Percentiles rank a stretch among this genome's conserved stretches.
phyloP scores from a whole-genome alignment of 1,140 invertebrate species.

The Drosophila sulfurigaster region DNA sequence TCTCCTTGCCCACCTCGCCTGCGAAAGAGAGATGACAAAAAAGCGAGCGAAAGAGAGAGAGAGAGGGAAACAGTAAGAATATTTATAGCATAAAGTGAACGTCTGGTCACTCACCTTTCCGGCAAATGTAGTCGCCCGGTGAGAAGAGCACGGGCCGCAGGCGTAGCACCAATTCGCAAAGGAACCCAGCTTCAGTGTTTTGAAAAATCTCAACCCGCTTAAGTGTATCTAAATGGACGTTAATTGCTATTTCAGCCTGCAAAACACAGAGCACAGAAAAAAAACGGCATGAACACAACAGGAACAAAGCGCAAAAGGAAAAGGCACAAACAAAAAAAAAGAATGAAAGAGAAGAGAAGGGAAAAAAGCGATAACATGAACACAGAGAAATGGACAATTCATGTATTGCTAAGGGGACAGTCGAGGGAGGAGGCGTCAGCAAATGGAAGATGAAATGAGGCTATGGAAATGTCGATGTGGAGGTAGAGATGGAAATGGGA shows the following conservation, averaged over 20 bases:
- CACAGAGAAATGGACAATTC: constrained; percentile 63
- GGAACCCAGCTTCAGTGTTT: constrained; percentile 99
- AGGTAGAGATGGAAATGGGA: background rate
- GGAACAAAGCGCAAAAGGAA: constrained; percentile 17
- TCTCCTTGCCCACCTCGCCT: constrained; percentile 99
- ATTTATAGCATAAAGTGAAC: constrained; percentile 1
- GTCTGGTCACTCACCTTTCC: constrained; percentile 92
- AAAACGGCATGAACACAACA: background rate
- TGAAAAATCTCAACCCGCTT: constrained; percentile 99
- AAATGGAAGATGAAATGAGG: constrained; percentile 1
- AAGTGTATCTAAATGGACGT: constrained; percentile 98
- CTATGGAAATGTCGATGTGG: background rate
- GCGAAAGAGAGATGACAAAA: background rate
- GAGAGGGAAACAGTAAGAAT: background rate
- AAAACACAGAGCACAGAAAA: constrained; percentile 25
- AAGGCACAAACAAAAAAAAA: constrained; percentile 1
- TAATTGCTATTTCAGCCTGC: constrained; percentile 98
- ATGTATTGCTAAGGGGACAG: constrained; percentile 29
- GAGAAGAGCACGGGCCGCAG: constrained; percentile 98
- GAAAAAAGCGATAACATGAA: constrained; percentile 43
- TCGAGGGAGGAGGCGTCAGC: background rate
- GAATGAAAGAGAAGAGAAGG: background rate
- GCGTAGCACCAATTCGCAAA: constrained; percentile 97
- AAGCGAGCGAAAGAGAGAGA: background rate
- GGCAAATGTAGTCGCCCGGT: constrained; percentile 99